Conservation (phyloP, 2,888 invertebrate species). For the Timema cristinae region DNA sequence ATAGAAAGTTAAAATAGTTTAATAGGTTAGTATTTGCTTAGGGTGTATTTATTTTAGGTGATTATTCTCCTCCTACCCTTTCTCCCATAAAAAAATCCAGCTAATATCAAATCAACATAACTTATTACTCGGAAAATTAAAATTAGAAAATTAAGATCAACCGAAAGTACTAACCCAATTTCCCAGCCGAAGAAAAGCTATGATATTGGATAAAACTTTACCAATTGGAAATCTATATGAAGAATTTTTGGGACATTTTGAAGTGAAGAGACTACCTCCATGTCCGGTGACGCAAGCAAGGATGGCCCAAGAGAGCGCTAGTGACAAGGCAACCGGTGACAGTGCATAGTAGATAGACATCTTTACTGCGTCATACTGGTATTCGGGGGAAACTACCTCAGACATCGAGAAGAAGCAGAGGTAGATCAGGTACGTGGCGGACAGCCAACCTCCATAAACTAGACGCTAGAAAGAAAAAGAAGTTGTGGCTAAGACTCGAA, state of each 20-base stretch:
- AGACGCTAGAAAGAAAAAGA: constrained; percentile 4
- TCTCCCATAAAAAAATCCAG: too few relatives aligned
- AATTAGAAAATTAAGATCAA: too few relatives aligned
- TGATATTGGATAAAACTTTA: too few relatives aligned
- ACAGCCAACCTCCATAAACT: constrained; percentile 51
- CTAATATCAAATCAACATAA: too few relatives aligned
- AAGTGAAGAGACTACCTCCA: constrained; percentile 44
- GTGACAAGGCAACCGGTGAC: constrained; percentile 57
- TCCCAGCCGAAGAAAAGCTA: too few relatives aligned
- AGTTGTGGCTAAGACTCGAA: too few relatives aligned
- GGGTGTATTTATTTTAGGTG: too few relatives aligned
- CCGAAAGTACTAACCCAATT: too few relatives aligned
- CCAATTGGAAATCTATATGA: background rate
- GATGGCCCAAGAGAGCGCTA: constrained; percentile 61
- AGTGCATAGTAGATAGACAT: constrained; percentile 63
- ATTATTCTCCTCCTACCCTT: too few relatives aligned
- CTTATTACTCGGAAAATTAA: too few relatives aligned
- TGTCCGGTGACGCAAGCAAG: constrained; percentile 56
- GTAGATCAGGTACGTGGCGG: constrained; percentile 46
- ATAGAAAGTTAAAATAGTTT: too few relatives aligned
- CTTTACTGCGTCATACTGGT: constrained; percentile 56
- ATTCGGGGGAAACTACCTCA: constrained; percentile 55
- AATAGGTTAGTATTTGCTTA: too few relatives aligned
- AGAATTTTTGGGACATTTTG: background rate
- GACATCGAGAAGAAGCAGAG: constrained; percentile 60